Evolutionary conservation across 1,140 invertebrate species (phyloP).

Genomic region (Drosophila gunungcola): DNA sequence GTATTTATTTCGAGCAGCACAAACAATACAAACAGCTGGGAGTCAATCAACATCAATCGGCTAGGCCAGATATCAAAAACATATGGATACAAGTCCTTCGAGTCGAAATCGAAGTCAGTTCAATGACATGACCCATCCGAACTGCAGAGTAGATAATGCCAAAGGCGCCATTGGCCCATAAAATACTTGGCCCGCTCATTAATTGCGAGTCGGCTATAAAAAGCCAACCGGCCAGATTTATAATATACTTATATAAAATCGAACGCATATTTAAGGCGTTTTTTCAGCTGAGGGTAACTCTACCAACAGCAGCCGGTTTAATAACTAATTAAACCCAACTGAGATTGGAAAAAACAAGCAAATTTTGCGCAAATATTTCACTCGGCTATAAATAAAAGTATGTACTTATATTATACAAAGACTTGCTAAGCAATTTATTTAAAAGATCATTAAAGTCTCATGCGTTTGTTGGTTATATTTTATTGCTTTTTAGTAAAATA

Average conservation of each 20-base stretch:
- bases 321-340: conserved; percentile 62
- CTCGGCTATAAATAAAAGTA: conserved; percentile 28
- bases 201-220: conserved; percentile 51
- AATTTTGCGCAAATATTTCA: conserved; percentile 55
- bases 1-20: conserved; percentile 3
- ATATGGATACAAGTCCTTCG: conserved; percentile 37
- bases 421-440: conserved; percentile 21
- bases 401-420: conserved; percentile 30
- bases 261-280: conserved; percentile 25
- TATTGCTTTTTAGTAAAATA: conserved; percentile 1
- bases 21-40: conserved; percentile 29
- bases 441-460: conserved; percentile 21
- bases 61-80: conserved; percentile 11
- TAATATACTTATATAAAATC: conserved; percentile 30
- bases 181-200: conserved; percentile 67
- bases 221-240: conserved; percentile 45
- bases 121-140: conserved; percentile 53
- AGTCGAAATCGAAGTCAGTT: conserved; percentile 44
- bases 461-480: neutral
- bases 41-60: conserved; percentile 51
- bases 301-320: conserved; percentile 56
- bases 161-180: conserved; percentile 57
- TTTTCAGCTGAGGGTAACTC: conserved; percentile 12
- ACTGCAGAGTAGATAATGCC: conserved; percentile 53
- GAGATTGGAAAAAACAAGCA: conserved; percentile 17